Conservation (phyloP, 2,113 vertebrate genomes). For the Platysternon megacephalum region DNA sequence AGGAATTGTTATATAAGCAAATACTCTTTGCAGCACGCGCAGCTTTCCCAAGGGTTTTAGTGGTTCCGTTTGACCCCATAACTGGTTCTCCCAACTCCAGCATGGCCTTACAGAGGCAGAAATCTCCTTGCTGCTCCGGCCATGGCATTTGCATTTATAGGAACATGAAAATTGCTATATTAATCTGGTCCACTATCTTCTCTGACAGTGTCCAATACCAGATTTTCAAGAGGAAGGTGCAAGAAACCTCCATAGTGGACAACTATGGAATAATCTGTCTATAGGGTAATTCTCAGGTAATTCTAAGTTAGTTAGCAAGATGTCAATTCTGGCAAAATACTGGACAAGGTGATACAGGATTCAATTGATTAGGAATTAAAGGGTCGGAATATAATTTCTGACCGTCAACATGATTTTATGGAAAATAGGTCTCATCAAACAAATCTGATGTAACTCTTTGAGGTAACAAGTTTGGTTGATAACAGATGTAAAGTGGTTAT, state of each 20-base stretch:
- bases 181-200: fast-evolving
- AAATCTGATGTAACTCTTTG: background rate
- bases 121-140: background rate
- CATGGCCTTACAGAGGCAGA: background rate
- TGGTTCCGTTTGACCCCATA: fast-evolving
- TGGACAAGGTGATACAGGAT: background rate
- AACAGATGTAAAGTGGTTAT: background rate
- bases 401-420: background rate
- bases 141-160: fast-evolving
- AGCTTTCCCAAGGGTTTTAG: fast-evolving
- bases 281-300: fast-evolving
- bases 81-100: fast-evolving
- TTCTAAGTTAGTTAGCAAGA: background rate
- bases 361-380: background rate
- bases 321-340: background rate
- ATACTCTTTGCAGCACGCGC: fast-evolving
- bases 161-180: fast-evolving
- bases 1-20: background rate
- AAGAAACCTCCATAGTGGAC: background rate
- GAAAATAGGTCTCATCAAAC: background rate
- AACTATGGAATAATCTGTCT: background rate
- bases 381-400: background rate
- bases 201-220: fast-evolving
- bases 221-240: background rate
- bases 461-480: background rate